Conservation (phyloP, 2,797 vertebrate species). For the Dendrocincla fuliginosa region DNA sequence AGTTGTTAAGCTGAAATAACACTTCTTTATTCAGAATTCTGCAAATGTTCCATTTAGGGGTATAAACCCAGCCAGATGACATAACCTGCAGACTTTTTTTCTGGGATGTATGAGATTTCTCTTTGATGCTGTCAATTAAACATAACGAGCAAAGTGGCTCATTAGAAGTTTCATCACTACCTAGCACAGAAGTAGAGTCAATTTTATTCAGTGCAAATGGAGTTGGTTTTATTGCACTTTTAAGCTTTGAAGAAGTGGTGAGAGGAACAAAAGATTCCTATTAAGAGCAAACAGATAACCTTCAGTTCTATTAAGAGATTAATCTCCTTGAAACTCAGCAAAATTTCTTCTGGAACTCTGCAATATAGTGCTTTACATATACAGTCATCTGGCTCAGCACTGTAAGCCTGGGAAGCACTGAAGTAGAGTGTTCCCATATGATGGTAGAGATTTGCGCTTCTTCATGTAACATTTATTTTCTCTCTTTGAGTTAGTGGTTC, state of each 20-base stretch:
- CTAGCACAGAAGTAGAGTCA: not conserved
- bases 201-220: not conserved
- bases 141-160: not conserved
- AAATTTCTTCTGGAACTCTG: not conserved
- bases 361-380: not conserved
- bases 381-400: not conserved
- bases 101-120: not conserved
- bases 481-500: not conserved
- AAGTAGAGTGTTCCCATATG: not conserved
- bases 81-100: not conserved
- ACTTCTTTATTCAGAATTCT: not conserved
- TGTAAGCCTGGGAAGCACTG: not conserved
- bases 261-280: constrained; percentile 14
- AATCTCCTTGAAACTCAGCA: not conserved
- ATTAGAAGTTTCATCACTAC: constrained; percentile 12
- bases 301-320: constrained; percentile 12
- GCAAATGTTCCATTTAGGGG: not conserved
- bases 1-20: not conserved
- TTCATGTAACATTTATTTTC: not conserved
- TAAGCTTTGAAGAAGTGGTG: not conserved
- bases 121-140: constrained; percentile 10
- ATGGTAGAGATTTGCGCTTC: not conserved
- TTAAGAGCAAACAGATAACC: not conserved
- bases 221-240: not conserved
- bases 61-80: not conserved